Base-by-base conservation (phyloP, 2,113 vertebrate species). In the Saccopteryx leptura region DNA sequence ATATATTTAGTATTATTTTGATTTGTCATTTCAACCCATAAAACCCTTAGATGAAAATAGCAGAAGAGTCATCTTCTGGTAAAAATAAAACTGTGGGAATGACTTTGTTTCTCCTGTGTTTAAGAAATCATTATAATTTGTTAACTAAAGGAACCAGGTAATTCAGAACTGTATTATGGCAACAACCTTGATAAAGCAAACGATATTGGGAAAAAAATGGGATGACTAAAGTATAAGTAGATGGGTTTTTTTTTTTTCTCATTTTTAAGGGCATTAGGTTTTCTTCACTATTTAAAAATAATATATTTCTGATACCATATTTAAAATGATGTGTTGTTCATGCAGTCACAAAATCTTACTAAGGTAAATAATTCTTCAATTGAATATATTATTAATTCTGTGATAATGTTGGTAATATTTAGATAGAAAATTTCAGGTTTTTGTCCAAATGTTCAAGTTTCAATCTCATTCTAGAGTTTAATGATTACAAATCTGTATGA, bases 1-100 rank as follows among this genome's bases (percentile, higher is more conserved):
- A 89, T 86, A 89, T 19, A 86, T 48, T 92, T 94, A 4, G 11
- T 58, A 33, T 66, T 74, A 61, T 93, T 92, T 90, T 82, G 65
- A 90, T 33, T 66, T 88, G 5, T 1, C 21, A 79, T 79, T 72
- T 87, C 80, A 92, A 82, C 12, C 4, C 66, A 17, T 17, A 14
- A 63, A 93, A 63, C 87, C 9, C 54, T 80, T 66, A 82, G 50
- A 13, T 87, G 3, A 82, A 89, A 89, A 46, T 31, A 52, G 6
- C 60, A 89, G 84, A n/a, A 63, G 66, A 89, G 66, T 66, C 88
- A 95, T 31, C 83, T 75, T 24, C 52, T 94, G 65, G 65, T 80
- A 69, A 80, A 90, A 56, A 68, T 5, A 48, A 11, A 8, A 92
- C 46, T 66, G 7, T 65, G 28, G 23, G 13, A 11, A 28, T 26